Conservation (phyloP, 2,797 vertebrate species). For the Adelosebastes latens region DNA sequence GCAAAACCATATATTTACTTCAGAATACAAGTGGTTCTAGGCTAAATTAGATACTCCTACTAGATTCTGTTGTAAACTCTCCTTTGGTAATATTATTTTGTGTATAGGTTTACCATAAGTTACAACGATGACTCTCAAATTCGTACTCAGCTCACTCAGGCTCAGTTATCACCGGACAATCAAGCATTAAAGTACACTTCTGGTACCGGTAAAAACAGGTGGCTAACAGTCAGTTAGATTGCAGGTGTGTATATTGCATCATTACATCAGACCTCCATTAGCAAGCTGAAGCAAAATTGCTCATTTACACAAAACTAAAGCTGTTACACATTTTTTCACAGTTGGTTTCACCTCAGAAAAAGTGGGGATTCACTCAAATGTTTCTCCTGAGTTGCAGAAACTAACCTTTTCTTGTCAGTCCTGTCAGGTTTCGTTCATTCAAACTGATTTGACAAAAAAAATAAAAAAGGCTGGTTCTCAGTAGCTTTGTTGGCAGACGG, state of each 20-base stretch:
- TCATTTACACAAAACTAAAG: constrained; percentile 31
- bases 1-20: background rate
- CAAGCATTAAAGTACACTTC: background rate
- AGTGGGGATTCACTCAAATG: background rate
- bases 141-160: background rate
- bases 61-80: background rate
- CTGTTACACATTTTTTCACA: constrained; percentile 12
- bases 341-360: constrained; percentile 18
- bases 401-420: background rate
- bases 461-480: background rate
- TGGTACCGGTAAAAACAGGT: background rate
- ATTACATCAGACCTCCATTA: constrained; percentile 17
- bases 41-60: background rate
- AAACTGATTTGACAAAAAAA: background rate
- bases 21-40: background rate
- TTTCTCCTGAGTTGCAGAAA: background rate
- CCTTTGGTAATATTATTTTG: background rate
- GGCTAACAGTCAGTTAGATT: background rate
- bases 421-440: background rate
- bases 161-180: background rate
- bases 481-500: background rate
- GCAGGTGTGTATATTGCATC: constrained; percentile 21
- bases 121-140: background rate
- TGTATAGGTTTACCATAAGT: background rate
- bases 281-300: background rate